Percentiles rank a stretch among this genome's conserved stretches.
Evolutionary conservation across 2,113 vertebrate genomes (phyloP).

Genomic region (Pygoscelis antarcticus): DNA sequence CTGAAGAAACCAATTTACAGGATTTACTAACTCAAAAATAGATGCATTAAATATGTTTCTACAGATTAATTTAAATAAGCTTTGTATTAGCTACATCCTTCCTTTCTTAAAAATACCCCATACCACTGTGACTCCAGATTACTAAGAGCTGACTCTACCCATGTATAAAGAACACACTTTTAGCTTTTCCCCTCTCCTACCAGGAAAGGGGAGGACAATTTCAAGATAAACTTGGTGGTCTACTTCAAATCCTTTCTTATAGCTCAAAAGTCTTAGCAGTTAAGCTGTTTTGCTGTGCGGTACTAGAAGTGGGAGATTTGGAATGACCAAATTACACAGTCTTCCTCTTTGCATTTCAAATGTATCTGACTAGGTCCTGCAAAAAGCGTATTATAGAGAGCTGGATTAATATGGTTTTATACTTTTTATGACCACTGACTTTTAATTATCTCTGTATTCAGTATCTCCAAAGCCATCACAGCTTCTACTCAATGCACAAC

Average conservation of each 20-base stretch:
- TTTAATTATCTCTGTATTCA: neutral
- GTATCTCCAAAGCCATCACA: neutral
- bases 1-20: neutral
- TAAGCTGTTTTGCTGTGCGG: neutral
- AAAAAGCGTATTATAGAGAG: neutral
- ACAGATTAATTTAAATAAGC: neutral
- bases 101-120: neutral
- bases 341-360: neutral
- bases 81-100: neutral
- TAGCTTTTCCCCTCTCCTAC: fast-evolving
- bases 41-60: neutral
- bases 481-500: neutral
- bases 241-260: neutral
- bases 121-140: neutral
- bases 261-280: neutral
- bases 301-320: neutral
- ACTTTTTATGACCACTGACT: neutral
- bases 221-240: neutral
- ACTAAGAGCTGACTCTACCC: neutral
- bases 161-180: neutral
- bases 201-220: neutral
- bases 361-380: neutral
- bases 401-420: neutral
- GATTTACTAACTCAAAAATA: neutral
- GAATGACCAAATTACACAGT: neutral